Conservation (phyloP, 2,797 vertebrate genomes). For the Anguilla pacifica region DNA sequence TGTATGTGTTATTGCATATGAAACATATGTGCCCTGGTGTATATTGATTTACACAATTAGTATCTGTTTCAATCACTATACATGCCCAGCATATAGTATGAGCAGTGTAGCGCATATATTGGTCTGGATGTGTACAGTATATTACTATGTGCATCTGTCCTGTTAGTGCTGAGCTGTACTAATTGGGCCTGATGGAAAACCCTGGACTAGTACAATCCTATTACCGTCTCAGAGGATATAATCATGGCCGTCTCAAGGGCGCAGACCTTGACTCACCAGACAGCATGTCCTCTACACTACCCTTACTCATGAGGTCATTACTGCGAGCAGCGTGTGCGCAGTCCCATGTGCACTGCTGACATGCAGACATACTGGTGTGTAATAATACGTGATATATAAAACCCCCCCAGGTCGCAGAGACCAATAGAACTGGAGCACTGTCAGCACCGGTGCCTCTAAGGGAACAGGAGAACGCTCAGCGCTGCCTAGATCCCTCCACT, state of each 20-base stretch:
- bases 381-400: conserved; percentile 7
- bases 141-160: conserved; percentile 31
- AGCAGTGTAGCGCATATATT: neutral
- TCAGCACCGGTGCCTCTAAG: neutral
- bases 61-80: neutral
- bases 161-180: conserved; percentile 66
- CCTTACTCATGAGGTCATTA: conserved; percentile 16
- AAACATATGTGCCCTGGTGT: neutral
- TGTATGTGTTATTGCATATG: neutral
- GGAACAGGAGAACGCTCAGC: neutral
- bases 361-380: neutral
- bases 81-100: neutral
- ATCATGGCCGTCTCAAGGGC: conserved; percentile 50
- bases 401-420: conserved; percentile 10
- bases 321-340: conserved; percentile 35
- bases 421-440: neutral
- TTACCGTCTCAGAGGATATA: conserved; percentile 67
- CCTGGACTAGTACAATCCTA: conserved; percentile 68
- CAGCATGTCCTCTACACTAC: conserved; percentile 35
- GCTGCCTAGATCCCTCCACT: neutral
- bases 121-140: neutral
- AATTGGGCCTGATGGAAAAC: conserved; percentile 72
- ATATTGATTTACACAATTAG: neutral
- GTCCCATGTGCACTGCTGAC: neutral
- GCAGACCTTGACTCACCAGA: conserved; percentile 50